A percentile compares a stretch with the other conserved stretches of the same genome.
Evolutionary conservation across 2,797 vertebrate genomes (phyloP).

Genomic region (Cryptoblepharus egeriae): DNA sequence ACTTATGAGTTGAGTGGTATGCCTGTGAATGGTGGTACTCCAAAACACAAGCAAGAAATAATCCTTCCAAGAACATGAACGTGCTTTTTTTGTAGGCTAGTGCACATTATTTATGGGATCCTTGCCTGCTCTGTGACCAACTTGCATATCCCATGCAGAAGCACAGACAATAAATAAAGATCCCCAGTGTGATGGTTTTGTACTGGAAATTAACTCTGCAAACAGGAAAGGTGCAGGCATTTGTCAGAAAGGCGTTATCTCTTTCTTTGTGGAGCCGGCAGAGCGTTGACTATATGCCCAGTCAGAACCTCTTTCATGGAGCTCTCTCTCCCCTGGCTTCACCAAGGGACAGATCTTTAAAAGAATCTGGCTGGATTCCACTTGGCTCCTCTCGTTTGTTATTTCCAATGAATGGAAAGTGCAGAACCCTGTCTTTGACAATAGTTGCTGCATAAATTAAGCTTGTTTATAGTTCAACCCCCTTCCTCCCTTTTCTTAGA

Average conservation of each 20-base stretch:
- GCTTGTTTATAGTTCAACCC: conserved; percentile 43
- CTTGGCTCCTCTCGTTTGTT: conserved; percentile 42
- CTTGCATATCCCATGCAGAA: conserved; percentile 1
- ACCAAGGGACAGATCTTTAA: conserved; percentile 55
- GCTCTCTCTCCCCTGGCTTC: conserved; percentile 36
- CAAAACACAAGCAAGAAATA: conserved; percentile 3
- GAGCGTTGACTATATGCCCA: conserved; percentile 24
- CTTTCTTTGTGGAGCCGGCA: conserved; percentile 32
- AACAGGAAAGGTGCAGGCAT: conserved; percentile 30
- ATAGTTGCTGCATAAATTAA: conserved; percentile 51
- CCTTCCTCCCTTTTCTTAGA: conserved; percentile 18
- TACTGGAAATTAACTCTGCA: conserved; percentile 21
- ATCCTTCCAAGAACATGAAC: not conserved
- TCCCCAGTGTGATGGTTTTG: conserved; percentile 10
- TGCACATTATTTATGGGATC: not conserved
- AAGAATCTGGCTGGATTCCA: conserved; percentile 63
- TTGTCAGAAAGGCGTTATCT: conserved; percentile 31
- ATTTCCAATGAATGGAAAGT: conserved; percentile 53
- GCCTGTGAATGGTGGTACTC: not conserved
- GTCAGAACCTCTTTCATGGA: conserved; percentile 19
- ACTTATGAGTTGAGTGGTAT: not conserved
- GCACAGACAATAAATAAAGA: conserved; percentile 14
- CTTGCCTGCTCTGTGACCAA: not conserved
- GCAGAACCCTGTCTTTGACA: conserved; percentile 43
- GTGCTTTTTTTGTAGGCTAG: not conserved